phyloP scores from a whole-genome alignment of 2,113 vertebrate genomes.

The Pandion haliaetus region DNA sequence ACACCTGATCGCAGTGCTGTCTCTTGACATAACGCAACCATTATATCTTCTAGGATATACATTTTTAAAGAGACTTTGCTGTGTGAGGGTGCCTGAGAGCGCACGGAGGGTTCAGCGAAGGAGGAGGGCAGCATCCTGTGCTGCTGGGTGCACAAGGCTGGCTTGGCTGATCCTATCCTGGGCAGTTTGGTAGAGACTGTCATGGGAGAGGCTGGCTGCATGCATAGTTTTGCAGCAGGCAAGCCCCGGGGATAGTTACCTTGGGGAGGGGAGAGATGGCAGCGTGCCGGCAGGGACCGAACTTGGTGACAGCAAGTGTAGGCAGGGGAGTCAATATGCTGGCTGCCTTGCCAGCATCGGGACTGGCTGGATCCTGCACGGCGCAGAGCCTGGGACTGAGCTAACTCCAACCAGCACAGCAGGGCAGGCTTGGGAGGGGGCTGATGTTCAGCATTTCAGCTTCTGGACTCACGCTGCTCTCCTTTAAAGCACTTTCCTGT shows the following conservation, averaged over 20 bases:
- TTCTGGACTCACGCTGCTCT: neutral
- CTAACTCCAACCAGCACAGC: accelerated
- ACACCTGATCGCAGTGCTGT: neutral
- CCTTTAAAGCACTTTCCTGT: neutral
- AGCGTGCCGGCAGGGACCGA: neutral
- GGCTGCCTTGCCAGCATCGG: neutral
- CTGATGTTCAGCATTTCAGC: neutral
- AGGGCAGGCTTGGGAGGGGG: neutral
- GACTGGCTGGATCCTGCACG: neutral
- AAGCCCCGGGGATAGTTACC: neutral
- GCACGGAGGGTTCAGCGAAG: accelerated
- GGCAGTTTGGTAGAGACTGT: neutral
- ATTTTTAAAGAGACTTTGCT: neutral
- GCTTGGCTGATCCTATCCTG: neutral
- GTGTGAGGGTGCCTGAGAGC: neutral
- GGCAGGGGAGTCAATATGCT: accelerated
- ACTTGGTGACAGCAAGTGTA: accelerated
- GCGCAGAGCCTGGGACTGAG: neutral
- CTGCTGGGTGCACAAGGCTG: accelerated
- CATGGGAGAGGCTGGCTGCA: neutral
- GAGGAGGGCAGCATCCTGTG: neutral
- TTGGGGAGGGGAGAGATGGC: neutral
- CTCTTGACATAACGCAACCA: neutral
- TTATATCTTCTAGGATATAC: neutral
- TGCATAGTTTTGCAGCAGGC: neutral